Base-by-base conservation (phyloP, 2,888 invertebrate genomes). In the Atethmia centrago region DNA sequence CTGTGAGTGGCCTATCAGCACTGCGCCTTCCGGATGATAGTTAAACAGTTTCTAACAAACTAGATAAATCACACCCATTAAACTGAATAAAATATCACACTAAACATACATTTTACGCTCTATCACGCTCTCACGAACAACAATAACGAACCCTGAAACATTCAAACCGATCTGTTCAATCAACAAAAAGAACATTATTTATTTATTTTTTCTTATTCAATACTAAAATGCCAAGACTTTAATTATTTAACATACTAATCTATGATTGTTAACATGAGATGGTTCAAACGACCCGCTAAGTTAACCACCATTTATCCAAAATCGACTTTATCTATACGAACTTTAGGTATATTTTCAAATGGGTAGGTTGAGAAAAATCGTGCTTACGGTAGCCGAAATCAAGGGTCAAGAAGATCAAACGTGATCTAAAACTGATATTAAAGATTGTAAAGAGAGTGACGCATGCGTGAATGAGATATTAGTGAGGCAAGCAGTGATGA, bases 381-480 rank as follows among this genome's bases (percentile, higher is more conserved):
- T 95, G 95, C 90, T 91, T 92, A 95, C 96, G 90, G 96, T 95
- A 96, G 96, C 96, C 93, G 91, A 95, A 95, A 93, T 93, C 92
- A 92, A 91, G 95, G 96, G 96, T 96, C 96, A 95, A 74, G 89
- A 91, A 94, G 96, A 94, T 95, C 95, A 95, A 93, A 83, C 94
- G 93, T 94, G 95, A 95, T 95, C 93, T 90, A 94, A 95, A 95
- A 95, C 93, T 95, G 95, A 95, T 95, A 95, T 94, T 92, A 92
- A 90, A 94, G 94, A 95, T 95, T 92, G 92, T 92, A 90, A 90
- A 85, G 85, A 90, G 91, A 95, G 92, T 94, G 95, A 95, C 92
- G 94, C 92, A 95, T 93, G 95, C 95, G 94, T 95, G 94, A 95
- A 95, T 95, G 93, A 95, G 94, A 94, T 94, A 94, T 94, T 93